Percentiles rank a stretch among this genome's conserved stretches.
Evolutionary conservation across 2,113 vertebrate genomes (phyloP).

Genomic region (Antechinus stuartii): DNA sequence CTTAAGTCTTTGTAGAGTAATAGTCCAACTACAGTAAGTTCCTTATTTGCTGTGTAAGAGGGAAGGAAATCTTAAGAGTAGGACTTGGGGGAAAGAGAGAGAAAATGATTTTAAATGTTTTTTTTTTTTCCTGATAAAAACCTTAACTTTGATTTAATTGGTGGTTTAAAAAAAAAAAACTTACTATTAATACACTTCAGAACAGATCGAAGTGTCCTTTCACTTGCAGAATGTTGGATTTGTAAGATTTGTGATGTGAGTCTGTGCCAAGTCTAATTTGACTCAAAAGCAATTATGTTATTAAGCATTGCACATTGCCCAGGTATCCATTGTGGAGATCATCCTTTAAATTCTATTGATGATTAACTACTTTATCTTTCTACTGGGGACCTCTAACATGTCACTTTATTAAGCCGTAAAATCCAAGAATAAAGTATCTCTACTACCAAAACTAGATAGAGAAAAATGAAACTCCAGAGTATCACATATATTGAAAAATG

Average conservation of each 20-base stretch:
- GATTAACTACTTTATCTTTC: conserved; percentile 82
- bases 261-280: conserved; percentile 52
- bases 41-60: not conserved
- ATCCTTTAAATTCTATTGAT: conserved; percentile 78
- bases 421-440: conserved; percentile 77
- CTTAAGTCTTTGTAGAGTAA: conserved; percentile 31
- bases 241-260: conserved; percentile 44
- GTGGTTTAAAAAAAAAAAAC: conserved; percentile 4
- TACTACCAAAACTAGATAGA: conserved; percentile 64
- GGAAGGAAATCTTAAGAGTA: not conserved
- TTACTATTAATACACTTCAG: not conserved
- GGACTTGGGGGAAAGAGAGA: not conserved
- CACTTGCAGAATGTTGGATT: not conserved
- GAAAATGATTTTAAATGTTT: conserved; percentile 31
- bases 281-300: conserved; percentile 72
- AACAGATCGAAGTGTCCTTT: not conserved
- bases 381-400: conserved; percentile 73
- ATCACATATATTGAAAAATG: conserved; percentile 77
- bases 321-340: conserved; percentile 59
- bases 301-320: conserved; percentile 62
- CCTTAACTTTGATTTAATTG: not conserved
- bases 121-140: conserved; percentile 19
- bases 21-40: conserved; percentile 1
- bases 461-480: conserved; percentile 74
- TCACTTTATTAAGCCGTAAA: conserved; percentile 79